Base-by-base conservation (phyloP, 2,888 invertebrate genomes). In the Ophraella communa region DNA sequence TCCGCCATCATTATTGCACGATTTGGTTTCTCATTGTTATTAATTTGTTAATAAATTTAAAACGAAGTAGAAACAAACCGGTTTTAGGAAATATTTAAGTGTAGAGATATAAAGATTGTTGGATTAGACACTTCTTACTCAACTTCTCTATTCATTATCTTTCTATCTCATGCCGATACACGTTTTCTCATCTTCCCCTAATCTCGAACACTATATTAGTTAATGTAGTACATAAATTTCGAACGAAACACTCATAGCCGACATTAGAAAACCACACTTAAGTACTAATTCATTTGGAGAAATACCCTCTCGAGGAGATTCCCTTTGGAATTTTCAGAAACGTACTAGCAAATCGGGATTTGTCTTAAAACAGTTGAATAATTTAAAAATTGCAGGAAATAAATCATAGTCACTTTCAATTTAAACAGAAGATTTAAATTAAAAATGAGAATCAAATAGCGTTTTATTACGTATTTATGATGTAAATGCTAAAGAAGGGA, bases 161-260 rank as follows among this genome's bases (percentile, higher is more conserved):
- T 58, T 51, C 47, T 49, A 51, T 44, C 60, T 69, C 69, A 71
- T 71, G 68, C 71, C 66, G 53, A 66, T 69, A 63, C 71, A 69
- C 68, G 71, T 62, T 58, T 60, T 58, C 55, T 65, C 54, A 54
- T 66, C 64, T 59, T 49, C 56, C 64, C 66, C 56, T 64, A 67
- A 69, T 65, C 63, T 68, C 54, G 45, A 63, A 63, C 61, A 63
- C 62, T 62, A 62, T 62, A 61, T 64, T 69, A 66, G 67, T 67
- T 68, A 65, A 68, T 68, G 64, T 65, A 69, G 65, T 68, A 67
- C 66, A 71, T 71, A 69, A 69, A 71, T 69, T 69, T 67, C 54
- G 27, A 55, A 67, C 59, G 65, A 66, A 65, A 71, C 61, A 64
- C 61, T 62, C 60, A 66, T 55, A 47, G 61, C 55, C 54, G 53